These are phyloP conservation scores for Excalfactoria chinensis DNA, from an alignment of 2,113 vertebrate species.

Conservation along the genomic window DNA sequence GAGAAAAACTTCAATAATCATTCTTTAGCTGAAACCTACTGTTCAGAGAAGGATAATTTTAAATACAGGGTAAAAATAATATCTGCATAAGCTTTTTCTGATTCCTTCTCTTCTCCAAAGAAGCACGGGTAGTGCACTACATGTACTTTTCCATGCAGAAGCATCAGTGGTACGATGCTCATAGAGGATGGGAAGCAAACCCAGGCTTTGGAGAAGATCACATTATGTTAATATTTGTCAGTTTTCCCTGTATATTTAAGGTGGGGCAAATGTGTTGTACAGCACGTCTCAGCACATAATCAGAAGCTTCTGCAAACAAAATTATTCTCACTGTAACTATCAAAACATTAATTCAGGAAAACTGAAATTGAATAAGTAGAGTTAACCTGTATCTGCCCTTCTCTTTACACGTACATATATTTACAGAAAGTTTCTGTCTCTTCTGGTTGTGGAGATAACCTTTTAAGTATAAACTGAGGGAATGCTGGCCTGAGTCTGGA, in stretches of 20 bases:
- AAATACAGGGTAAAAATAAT: not conserved
- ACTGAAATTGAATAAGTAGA: constrained; percentile 16
- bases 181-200: not conserved
- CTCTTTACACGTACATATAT: constrained; percentile 45
- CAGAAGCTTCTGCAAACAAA: constrained; percentile 59
- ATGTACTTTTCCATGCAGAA: not conserved
- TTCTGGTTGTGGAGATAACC: constrained; percentile 69
- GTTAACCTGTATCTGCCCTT: constrained; percentile 60
- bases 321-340: constrained; percentile 31
- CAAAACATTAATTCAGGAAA: constrained; percentile 57
- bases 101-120: not conserved
- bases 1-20: not conserved
- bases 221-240: not conserved
- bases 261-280: not conserved
- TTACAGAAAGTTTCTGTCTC: constrained; percentile 65
- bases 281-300: constrained; percentile 15
- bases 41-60: not conserved
- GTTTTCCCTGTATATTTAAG: not conserved
- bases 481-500: constrained; percentile 66
- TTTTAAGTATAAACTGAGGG: constrained; percentile 69
- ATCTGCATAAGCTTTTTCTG: not conserved
- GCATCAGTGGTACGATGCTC: not conserved
- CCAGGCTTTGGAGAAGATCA: not conserved
- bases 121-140: not conserved
- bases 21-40: not conserved